Base-by-base conservation (phyloP, 2,797 vertebrate species). In the Syngnathus acus region DNA sequence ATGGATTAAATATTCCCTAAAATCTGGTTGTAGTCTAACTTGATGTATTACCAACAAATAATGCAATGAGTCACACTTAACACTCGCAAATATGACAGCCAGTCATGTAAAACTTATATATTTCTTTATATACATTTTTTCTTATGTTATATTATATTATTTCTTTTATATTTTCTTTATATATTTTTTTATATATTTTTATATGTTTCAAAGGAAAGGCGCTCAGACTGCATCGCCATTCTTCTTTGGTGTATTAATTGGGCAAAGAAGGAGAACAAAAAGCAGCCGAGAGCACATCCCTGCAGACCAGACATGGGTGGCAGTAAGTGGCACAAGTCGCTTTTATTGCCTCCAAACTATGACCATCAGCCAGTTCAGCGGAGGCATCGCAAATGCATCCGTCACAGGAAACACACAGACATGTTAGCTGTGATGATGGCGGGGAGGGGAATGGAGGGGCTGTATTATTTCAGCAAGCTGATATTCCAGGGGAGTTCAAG, bases 1-100 rank as follows among this genome's bases (percentile, higher is more conserved):
- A 89, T 86, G 79, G 89, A 89, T 91, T 90, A 88, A 91, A 87
- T 87, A 89, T 86, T 90, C 85, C 87, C 77, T 74, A 86, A 87
- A 82, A 78, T 81, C 87, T 66, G 78, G 89, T 86, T 80, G 75
- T 81, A 65, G 68, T 77, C 53, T 60, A 63, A 63, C 47, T 75
- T 1, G 45, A 42, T 58, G 39, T 68, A 14, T 64, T 42, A 21
- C 26, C 51, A 67, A 40, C 7, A 45, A 14, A 62, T 10, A 11
- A 37, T 64, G 45, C 26, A 13, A 19, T 19, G 21, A 37, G 19
- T 50, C 8, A 50, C 17, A 64, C 32, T n/a, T n/a, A 32, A 19
- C 11, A 16, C 11, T 4, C 43, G 8, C 4, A 13, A 53, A 7
- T n/a, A 4, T 14, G 40, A 62, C 60, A 14, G 60, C n/a, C n/a